phyloP scores from a whole-genome alignment of 2,113 vertebrate species.

The Carollia perspicillata region DNA sequence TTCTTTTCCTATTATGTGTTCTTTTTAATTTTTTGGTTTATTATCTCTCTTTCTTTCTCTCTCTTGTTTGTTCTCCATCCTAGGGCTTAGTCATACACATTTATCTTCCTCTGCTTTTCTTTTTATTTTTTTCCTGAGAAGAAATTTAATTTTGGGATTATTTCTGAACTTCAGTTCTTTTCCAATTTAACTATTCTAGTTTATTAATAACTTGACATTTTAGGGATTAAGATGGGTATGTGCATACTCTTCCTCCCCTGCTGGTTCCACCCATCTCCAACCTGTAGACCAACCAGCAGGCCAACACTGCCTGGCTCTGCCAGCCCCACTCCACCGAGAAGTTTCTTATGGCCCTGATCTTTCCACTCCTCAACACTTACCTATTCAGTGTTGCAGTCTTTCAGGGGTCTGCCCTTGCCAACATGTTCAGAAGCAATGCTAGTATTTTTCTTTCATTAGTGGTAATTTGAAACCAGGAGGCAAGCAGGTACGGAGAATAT shows the following conservation, averaged over 20 bases:
- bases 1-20: background rate
- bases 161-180: constrained; percentile 6
- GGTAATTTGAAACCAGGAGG: background rate
- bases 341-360: background rate
- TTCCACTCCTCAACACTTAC: background rate
- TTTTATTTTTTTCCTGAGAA: background rate
- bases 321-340: background rate
- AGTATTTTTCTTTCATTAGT: background rate
- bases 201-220: background rate
- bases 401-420: background rate
- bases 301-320: background rate
- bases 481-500: background rate
- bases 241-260: fast-evolving
- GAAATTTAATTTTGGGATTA: background rate
- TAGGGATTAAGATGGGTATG: background rate
- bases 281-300: background rate
- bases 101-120: background rate
- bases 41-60: background rate
- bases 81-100: background rate
- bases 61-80: background rate
- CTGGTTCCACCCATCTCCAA: background rate
- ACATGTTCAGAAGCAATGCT: background rate
- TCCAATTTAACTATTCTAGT: background rate
- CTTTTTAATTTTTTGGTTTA: background rate
- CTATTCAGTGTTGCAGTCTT: background rate